Evolutionary conservation across 2,113 vertebrate genomes (phyloP).

Genomic region (Catharus bicknelli): DNA sequence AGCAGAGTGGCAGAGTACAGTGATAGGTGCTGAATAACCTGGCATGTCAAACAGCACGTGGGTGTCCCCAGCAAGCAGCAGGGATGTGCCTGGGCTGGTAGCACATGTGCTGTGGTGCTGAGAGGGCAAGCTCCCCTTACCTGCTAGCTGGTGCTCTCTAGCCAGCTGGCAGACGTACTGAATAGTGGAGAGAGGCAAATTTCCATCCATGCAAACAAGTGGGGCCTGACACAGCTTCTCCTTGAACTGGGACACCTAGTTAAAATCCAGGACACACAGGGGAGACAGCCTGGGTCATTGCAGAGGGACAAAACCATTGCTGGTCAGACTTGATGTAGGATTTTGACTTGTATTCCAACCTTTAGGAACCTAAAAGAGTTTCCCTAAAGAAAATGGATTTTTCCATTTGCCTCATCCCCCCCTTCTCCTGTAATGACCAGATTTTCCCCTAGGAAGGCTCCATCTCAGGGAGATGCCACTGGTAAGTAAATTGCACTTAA

Average conservation of each 20-base stretch:
- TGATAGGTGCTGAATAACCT: not conserved
- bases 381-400: not conserved
- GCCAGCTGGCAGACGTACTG: constrained; percentile 85
- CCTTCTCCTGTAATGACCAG: not conserved
- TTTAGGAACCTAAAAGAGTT: not conserved
- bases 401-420: not conserved
- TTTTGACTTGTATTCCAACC: not conserved
- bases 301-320: not conserved
- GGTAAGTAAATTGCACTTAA: constrained; percentile 41
- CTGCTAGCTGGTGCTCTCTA: constrained; percentile 75
- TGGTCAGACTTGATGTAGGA: not conserved
- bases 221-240: constrained; percentile 76
- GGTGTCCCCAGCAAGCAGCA: not conserved
- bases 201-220: constrained; percentile 86
- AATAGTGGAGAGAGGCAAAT: constrained; percentile 85
- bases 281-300: not conserved
- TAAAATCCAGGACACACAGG: constrained; percentile 16
- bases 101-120: rapidly evolving
- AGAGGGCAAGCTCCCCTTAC: constrained; percentile 55
- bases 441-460: constrained; percentile 19
- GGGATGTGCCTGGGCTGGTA: not conserved
- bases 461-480: not conserved
- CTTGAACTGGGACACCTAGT: constrained; percentile 85
- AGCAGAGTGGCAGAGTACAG: not conserved
- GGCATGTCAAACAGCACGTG: not conserved